Conservation (phyloP, 2,888 invertebrate genomes). For the Nineta flava region DNA sequence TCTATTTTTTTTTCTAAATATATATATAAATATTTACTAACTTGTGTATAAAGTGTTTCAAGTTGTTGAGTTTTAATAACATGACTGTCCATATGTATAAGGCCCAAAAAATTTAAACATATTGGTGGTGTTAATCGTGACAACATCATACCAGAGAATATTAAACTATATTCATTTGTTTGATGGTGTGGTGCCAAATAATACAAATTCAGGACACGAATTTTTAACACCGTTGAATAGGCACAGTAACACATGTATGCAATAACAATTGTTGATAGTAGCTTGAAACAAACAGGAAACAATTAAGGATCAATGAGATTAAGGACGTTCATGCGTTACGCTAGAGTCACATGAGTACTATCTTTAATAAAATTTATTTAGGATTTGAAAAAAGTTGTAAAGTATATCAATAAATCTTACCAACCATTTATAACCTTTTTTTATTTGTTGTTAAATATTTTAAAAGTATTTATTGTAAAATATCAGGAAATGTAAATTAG, state of each 20-base stretch:
- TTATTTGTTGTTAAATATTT: no score
- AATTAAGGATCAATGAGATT: background rate
- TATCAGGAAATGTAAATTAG: no score
- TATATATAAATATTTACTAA: no score
- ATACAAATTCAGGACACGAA: constrained; percentile 89
- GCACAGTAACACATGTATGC: constrained; percentile 95
- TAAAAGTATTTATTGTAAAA: no score
- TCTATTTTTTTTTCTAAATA: no score
- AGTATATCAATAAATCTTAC: no score
- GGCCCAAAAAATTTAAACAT: constrained; percentile 93
- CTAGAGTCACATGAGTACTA: no score
- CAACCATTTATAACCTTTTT: no score
- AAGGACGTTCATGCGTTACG: no score
- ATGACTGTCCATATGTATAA: constrained; percentile 97
- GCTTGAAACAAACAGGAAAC: constrained; percentile 39
- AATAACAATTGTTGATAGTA: constrained; percentile 78
- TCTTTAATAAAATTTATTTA: no score
- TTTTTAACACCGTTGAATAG: constrained; percentile 93
- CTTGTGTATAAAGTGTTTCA: constrained; percentile 92
- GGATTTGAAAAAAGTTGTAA: no score
- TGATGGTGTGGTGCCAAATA: constrained; percentile 95
- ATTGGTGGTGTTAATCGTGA: constrained; percentile 95
- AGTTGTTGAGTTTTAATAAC: constrained; percentile 61
- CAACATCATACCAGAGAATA: constrained; percentile 96
- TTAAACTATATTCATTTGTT: constrained; percentile 96